Base-by-base conservation (phyloP, 2,888 invertebrate genomes). In the Lasioglossum malachurum region DNA sequence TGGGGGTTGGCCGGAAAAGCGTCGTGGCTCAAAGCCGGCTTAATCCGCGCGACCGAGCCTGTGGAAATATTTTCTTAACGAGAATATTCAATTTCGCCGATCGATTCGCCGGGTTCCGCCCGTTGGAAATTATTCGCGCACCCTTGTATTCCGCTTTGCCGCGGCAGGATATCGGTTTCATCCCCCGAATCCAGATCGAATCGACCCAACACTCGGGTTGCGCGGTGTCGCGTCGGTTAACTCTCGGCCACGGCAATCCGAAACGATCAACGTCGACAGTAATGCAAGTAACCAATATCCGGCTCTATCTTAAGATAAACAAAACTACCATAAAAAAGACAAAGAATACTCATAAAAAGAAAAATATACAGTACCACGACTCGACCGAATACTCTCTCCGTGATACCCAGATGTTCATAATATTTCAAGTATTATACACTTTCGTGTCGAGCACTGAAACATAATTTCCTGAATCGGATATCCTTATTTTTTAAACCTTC, bases 51-150 rank as follows among this genome's bases (percentile, higher is more conserved):
- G 69, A 80, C 53, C 84, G 81, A 73, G 74, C 80, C 87, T 81
- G 84, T 83, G 90, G 86, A 89, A 90, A 91, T 92, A 88, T 92
- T 92, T 92, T 90, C 90, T 89, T 90, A 91, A 91, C 89, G 89
- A 90, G 92, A 91, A 92, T 92, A 92, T 92, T 92, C 89, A 91
- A 92, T 93, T 91, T 92, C 88, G 85, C 81, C 88, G 86, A 92
- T 91, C 91, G 91, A 91, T 90, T 83, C 87, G 35, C 75, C 69
- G 64, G 80, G 83, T 78, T 77, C 75, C 75, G 73, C 49, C 78
- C 35, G 81, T 41, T 71, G 77, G 76, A 84, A 84, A 86, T 88
- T 88, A 89, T 84, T 84, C 79, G 69, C 69, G 64, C 86, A 53
- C 78, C 85, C 79, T 84, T 41, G 53, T 27, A 16, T 75, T 38